These are phyloP conservation scores for Iselma pallidipennis DNA, from an alignment of 2,888 invertebrate species.

Conservation along the genomic window DNA sequence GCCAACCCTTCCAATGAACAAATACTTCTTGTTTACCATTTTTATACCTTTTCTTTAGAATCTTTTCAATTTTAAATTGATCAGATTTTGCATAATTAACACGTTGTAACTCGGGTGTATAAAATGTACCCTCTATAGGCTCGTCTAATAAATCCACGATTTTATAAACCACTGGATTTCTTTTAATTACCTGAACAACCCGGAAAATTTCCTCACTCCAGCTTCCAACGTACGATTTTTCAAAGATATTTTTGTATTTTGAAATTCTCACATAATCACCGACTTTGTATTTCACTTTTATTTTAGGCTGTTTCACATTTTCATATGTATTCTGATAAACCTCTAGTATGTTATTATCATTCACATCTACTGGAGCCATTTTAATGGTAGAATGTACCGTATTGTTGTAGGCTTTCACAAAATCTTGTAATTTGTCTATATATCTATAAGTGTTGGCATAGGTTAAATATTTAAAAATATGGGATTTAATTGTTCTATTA, in stretches of 20 bases:
- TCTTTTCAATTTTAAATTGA: slow-evolving; percentile 31
- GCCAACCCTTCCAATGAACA: slow-evolving; percentile 38
- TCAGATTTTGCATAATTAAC: slow-evolving; percentile 12
- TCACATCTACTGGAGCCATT: slow-evolving; percentile 26
- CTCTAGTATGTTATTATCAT: slow-evolving; percentile 12
- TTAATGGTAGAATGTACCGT: slow-evolving; percentile 26
- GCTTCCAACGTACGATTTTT: slow-evolving; percentile 31
- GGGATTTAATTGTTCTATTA: slow-evolving; percentile 39
- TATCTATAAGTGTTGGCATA: slow-evolving; percentile 31
- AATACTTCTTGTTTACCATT: slow-evolving; percentile 19
- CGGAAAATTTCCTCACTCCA: slow-evolving; percentile 38
- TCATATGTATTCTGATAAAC: slow-evolving; percentile 13
- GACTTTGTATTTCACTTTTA: slow-evolving; percentile 7
- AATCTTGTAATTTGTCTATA: slow-evolving; percentile 32
- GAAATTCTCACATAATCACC: slow-evolving; percentile 12
- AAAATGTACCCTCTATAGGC: slow-evolving; percentile 34
- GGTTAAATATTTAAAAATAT: slow-evolving; percentile 38
- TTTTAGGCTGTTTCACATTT: slow-evolving; percentile 12
- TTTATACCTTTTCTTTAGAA: slow-evolving; percentile 22
- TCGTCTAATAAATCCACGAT: slow-evolving; percentile 32
- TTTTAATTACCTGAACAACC: slow-evolving; percentile 23
- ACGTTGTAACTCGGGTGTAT: slow-evolving; percentile 31
- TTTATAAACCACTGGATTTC: slow-evolving; percentile 35
- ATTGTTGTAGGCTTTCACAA: slow-evolving; percentile 37
- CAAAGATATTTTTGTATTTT: slow-evolving; percentile 28